Conservation (phyloP, 2,113 vertebrate species). For the Crotophaga sulcirostris region DNA sequence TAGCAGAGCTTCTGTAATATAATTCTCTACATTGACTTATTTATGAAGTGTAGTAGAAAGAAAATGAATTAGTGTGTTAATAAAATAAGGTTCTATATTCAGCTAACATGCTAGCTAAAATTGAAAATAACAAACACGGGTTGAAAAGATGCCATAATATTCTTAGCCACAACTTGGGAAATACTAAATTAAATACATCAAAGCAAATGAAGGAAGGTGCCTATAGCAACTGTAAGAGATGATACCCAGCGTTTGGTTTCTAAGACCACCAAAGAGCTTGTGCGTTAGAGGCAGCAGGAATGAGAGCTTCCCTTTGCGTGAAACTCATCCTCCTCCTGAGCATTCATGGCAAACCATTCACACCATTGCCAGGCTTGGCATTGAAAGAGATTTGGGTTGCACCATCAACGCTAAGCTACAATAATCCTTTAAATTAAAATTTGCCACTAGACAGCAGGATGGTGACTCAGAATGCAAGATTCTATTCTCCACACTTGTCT, state of each 20-base stretch:
- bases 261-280: background rate
- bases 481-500: background rate
- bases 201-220: background rate
- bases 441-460: background rate
- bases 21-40: constrained; percentile 33
- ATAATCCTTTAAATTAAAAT: constrained; percentile 1
- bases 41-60: constrained; percentile 26
- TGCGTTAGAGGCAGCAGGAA: background rate
- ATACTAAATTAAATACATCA: background rate
- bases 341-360: background rate
- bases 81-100: background rate
- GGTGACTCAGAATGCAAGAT: background rate
- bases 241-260: background rate
- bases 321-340: background rate
- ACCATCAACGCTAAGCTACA: background rate
- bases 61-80: background rate
- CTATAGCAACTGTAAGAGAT: background rate
- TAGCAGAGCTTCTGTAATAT: constrained; percentile 28
- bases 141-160: background rate
- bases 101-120: background rate
- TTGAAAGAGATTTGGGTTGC: background rate
- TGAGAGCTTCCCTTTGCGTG: background rate
- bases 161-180: background rate
- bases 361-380: background rate
- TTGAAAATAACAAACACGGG: background rate